These are phyloP conservation scores for Triplophysa rosa DNA, from an alignment of 2,113 vertebrate species.

Conservation along the genomic window DNA sequence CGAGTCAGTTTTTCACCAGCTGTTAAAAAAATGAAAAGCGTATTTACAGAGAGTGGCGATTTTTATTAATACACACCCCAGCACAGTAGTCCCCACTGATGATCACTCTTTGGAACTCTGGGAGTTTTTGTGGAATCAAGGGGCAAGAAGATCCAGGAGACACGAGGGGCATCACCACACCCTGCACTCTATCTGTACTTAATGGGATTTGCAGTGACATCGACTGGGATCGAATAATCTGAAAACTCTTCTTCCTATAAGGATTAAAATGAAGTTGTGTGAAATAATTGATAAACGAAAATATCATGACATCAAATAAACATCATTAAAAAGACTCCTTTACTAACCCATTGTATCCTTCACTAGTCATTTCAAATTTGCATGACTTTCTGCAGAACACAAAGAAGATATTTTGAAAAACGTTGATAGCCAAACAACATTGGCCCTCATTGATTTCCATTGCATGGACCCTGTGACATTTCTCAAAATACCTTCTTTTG, in stretches of 20 bases:
- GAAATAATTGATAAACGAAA: not conserved
- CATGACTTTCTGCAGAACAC: too few species aligned
- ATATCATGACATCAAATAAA: not conserved
- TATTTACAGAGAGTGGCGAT: not conserved
- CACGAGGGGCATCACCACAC: constrained; percentile 61
- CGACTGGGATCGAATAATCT: constrained; percentile 92
- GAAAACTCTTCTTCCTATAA: constrained; percentile 90
- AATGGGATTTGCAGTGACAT: constrained; percentile 83
- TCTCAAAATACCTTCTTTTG: too few species aligned
- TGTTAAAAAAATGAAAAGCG: not conserved
- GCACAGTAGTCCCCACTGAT: constrained; percentile 97
- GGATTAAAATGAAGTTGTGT: not conserved
- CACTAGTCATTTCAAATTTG: too few species aligned
- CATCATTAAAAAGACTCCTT: too few species aligned
- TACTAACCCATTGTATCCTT: too few species aligned
- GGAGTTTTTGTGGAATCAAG: constrained; percentile 61
- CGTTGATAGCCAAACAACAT: too few species aligned
- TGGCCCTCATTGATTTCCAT: too few species aligned
- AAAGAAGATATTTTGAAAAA: too few species aligned
- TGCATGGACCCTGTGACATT: too few species aligned
- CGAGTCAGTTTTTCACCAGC: not conserved
- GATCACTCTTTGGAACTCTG: constrained; percentile 93
- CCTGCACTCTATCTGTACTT: constrained; percentile 69
- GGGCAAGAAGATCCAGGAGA: constrained; percentile 68
- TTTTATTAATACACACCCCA: constrained; percentile 78